phyloP scores from a whole-genome alignment of 2,113 vertebrate species.

The Neolamprologus tretocephalus region DNA sequence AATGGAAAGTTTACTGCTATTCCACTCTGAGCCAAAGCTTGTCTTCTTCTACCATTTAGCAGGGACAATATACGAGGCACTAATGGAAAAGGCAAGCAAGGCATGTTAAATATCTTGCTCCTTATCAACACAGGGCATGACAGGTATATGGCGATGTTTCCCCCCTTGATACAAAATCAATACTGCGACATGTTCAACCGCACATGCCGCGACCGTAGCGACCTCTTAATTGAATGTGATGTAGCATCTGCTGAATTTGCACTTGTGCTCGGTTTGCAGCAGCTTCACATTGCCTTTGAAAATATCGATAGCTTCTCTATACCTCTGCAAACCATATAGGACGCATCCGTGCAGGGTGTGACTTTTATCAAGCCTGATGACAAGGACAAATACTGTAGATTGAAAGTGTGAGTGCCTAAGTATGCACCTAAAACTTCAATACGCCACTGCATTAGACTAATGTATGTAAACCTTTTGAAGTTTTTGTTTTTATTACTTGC shows the following conservation, averaged over 20 bases:
- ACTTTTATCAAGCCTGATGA: background rate
- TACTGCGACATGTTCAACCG: background rate
- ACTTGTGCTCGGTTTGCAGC: background rate
- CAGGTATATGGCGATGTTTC: background rate
- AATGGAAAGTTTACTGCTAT: conserved; percentile 38
- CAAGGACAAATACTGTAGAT: background rate
- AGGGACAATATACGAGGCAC: background rate
- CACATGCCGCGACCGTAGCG: conserved; percentile 21
- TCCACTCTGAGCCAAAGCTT: background rate
- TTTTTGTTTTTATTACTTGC: background rate
- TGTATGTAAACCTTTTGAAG: background rate
- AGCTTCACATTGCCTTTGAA: background rate
- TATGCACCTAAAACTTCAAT: background rate
- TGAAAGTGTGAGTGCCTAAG: background rate
- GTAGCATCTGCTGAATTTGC: conserved; percentile 16
- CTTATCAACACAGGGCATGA: background rate
- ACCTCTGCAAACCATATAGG: background rate
- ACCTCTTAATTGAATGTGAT: conserved; percentile 35
- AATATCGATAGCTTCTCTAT: background rate
- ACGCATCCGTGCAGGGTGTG: background rate
- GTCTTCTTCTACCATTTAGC: background rate
- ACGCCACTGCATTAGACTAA: background rate
- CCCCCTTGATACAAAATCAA: conserved; percentile 25
- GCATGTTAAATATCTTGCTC: background rate
- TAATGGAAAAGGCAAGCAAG: conserved; percentile 8